These are phyloP conservation scores for Idaea aversata DNA, from an alignment of 2,888 invertebrate genomes.

Conservation along the genomic window DNA sequence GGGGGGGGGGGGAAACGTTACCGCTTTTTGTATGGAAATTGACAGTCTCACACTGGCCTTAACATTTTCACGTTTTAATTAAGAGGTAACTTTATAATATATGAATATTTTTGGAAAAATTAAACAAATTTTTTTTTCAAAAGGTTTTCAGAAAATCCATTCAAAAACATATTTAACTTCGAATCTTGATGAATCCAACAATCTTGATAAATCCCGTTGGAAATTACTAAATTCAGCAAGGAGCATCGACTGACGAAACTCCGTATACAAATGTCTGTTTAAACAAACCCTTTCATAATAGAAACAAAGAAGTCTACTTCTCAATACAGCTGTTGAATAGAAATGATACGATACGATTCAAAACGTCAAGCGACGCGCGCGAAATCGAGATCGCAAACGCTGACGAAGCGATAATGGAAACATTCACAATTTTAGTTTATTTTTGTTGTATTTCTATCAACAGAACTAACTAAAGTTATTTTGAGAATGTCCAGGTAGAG, in stretches of 20 bases:
- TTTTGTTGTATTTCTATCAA: not conserved
- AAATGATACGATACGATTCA: conserved; percentile 27
- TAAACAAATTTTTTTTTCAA: too few relatives aligned
- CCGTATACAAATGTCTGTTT: conserved; percentile 33
- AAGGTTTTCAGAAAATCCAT: too few relatives aligned
- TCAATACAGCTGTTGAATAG: conserved; percentile 25
- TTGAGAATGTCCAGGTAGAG: not conserved
- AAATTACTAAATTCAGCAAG: conserved; percentile 26
- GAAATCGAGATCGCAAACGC: not conserved
- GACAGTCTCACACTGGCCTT: too few relatives aligned
- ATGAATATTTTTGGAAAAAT: too few relatives aligned
- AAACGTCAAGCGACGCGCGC: conserved; percentile 8
- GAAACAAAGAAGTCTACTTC: conserved; percentile 27
- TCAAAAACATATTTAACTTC: not conserved
- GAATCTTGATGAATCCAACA: conserved; percentile 12
- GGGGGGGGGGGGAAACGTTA: too few relatives aligned
- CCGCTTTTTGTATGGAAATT: too few relatives aligned
- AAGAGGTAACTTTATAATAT: too few relatives aligned
- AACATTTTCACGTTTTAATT: too few relatives aligned
- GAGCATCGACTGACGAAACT: conserved; percentile 22
- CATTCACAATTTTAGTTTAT: not conserved
- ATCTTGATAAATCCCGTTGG: conserved; percentile 21
- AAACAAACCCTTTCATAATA: conserved; percentile 30
- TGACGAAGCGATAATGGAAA: not conserved
- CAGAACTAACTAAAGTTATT: not conserved